Evolutionary conservation across 1,140 invertebrate species (phyloP), one percentile per base, ranked within the genome.

Genomic region (Zaprionus kolodkinae): DNA sequence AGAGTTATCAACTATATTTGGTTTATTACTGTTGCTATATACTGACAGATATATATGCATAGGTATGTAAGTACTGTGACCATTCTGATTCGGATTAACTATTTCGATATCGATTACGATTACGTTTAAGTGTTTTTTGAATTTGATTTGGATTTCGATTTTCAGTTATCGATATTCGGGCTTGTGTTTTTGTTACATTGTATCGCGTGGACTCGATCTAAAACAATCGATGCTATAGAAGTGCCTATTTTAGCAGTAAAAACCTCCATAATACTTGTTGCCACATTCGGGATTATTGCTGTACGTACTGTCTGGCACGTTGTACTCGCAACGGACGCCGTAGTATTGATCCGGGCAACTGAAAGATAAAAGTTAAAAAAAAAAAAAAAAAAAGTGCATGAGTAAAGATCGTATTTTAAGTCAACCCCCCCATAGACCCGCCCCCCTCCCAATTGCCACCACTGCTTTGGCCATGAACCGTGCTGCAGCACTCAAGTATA

Each of bases 331-430:
- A 83, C 96, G 95, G 92, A 95, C 94, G 87, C 97, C 97, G 91
- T 95, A 95, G 94, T 95, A 97, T 81, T 96, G 96, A 91, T 96
- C 96, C 79, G 95, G 95, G 93, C 97, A 97, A 94, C 97, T 97
- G 94, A 92, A 91, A 93, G 68, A 73, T 33, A 35, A 52, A 61
- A 73, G 52, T 63, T 56, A 50, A 59, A 21, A 2, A 21, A 21
- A 21, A 50, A 59, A 21, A 2, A 21, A 21, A 21, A 21, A 21
- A 2, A 21, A 40, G 38, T 13, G 43, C 61, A 64, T 79, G 63
- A 83, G 80, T 72, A 63, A 54, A 72, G 48, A 64, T 71, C 17
- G 33, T 48, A 35, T 55, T 79, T 65, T 38, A 67, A 54, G 40
- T 6, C n/a, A n/a, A n/a, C n/a, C 40, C 40, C 40, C 7, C 33